Evolutionary conservation across 2,113 vertebrate species (phyloP).

Genomic region (Oreotrochilus melanogaster): DNA sequence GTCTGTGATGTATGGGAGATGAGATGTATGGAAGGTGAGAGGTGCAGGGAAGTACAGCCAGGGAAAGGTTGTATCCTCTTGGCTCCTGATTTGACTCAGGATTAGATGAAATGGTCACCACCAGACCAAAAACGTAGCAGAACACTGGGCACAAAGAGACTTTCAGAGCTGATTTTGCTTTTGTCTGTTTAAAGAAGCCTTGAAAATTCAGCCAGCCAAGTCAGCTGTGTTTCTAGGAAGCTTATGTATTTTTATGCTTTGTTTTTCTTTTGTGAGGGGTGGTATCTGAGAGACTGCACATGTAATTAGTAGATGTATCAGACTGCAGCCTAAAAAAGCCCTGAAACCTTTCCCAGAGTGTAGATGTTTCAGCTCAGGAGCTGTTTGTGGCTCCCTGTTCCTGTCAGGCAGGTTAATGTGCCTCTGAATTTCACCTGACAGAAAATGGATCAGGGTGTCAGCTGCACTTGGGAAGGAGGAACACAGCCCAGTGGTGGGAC

Average conservation of each 20-base stretch:
- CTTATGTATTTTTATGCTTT: background rate
- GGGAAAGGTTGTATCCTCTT: background rate
- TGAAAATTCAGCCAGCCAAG: background rate
- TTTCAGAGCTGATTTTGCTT: background rate
- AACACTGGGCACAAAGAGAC: background rate
- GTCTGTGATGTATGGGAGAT: too few relatives aligned
- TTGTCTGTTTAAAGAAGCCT: background rate
- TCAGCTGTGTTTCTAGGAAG: background rate
- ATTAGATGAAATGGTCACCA: background rate
- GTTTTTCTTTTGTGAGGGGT: rapidly evolving
- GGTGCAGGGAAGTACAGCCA: background rate
- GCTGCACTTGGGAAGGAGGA: background rate
- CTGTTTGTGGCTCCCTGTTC: slow-evolving; percentile 34
- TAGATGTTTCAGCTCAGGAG: slow-evolving; percentile 13
- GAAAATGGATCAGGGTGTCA: slow-evolving; percentile 49
- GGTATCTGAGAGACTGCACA: background rate
- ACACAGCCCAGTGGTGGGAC: rapidly evolving
- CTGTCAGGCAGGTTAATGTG: slow-evolving; percentile 33
- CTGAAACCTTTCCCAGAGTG: background rate
- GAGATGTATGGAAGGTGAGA: background rate
- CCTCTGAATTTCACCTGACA: slow-evolving; percentile 49
- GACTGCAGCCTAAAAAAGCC: background rate
- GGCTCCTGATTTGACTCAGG: background rate
- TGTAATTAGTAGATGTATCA: background rate
- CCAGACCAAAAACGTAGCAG: background rate